These are phyloP conservation scores for Phyllotreta cruciferae DNA, from an alignment of 2,888 invertebrate species.

Conservation along the genomic window DNA sequence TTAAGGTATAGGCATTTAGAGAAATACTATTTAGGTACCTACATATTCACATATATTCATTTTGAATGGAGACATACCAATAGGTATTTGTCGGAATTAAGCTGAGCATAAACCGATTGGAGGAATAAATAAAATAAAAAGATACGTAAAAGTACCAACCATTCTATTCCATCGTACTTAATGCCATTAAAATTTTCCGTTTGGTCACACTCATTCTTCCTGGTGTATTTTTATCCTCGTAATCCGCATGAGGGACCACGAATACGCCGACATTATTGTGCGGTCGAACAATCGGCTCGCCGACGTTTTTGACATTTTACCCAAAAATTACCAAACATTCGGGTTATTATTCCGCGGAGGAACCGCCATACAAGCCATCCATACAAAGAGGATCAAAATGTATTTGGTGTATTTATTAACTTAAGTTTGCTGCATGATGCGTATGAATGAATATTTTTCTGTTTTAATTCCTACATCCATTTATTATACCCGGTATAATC, in stretches of 20 bases:
- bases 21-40: not conserved
- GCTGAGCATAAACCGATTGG: slow-evolving; percentile 6
- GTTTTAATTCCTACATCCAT: too few relatives aligned
- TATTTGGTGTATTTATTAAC: too few relatives aligned
- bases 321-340: slow-evolving; percentile 39
- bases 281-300: slow-evolving; percentile 41
- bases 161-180: slow-evolving; percentile 45
- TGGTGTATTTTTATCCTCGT: slow-evolving; percentile 41
- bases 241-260: slow-evolving; percentile 46
- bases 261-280: slow-evolving; percentile 41
- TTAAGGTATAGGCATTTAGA: not conserved
- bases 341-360: too few relatives aligned
- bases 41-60: not conserved
- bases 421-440: too few relatives aligned
- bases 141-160: slow-evolving; percentile 15
- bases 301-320: slow-evolving; percentile 47
- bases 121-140: slow-evolving; percentile 5
- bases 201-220: slow-evolving; percentile 44
- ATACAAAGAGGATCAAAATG: too few relatives aligned
- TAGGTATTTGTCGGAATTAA: slow-evolving; percentile 14
- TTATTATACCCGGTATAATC: too few relatives aligned
- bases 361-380: too few relatives aligned
- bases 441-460: too few relatives aligned
- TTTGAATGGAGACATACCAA: not conserved
- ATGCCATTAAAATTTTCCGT: slow-evolving; percentile 57